phyloP scores from a whole-genome alignment of 2,113 vertebrate genomes.

The Himantopus leucocephalus region DNA sequence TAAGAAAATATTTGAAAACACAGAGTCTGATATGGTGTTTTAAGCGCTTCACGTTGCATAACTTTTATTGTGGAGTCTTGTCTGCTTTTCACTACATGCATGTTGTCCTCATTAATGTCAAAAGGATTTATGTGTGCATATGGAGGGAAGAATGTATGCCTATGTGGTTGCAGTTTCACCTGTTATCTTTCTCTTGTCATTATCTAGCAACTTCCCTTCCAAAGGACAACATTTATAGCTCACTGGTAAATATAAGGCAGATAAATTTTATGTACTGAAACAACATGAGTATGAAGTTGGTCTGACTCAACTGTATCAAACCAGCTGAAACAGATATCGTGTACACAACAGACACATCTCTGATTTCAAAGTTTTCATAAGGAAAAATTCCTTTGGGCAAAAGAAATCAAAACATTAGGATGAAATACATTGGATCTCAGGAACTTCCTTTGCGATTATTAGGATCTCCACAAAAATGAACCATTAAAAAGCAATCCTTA shows the following conservation, averaged over 20 bases:
- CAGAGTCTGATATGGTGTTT: not conserved
- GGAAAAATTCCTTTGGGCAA: constrained; percentile 21
- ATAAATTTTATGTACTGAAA: constrained; percentile 62
- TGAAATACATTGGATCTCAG: not conserved
- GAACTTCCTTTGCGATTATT: constrained; percentile 30
- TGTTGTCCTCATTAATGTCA: constrained; percentile 36
- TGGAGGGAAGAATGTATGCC: not conserved
- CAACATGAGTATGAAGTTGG: not conserved
- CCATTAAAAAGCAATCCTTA: not conserved
- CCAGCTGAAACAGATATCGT: constrained; percentile 39
- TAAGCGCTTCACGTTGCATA: not conserved
- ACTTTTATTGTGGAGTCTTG: not conserved
- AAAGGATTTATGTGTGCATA: constrained; percentile 31
- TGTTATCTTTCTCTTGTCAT: constrained; percentile 34
- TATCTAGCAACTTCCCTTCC: constrained; percentile 39
- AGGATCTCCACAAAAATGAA: constrained; percentile 10
- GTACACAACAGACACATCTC: constrained; percentile 14
- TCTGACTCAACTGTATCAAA: constrained; percentile 12
- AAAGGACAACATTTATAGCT: constrained; percentile 58
- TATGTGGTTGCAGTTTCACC: constrained; percentile 23
- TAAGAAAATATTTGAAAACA: constrained; percentile 1
- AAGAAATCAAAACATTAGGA: constrained; percentile 40
- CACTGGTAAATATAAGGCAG: constrained; percentile 54
- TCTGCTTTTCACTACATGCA: not conserved
- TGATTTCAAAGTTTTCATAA: constrained; percentile 43